Evolutionary conservation across 2,113 vertebrate genomes (phyloP), one percentile per base, ranked within the genome.

Genomic region (Tychaedon coryphoeus): DNA sequence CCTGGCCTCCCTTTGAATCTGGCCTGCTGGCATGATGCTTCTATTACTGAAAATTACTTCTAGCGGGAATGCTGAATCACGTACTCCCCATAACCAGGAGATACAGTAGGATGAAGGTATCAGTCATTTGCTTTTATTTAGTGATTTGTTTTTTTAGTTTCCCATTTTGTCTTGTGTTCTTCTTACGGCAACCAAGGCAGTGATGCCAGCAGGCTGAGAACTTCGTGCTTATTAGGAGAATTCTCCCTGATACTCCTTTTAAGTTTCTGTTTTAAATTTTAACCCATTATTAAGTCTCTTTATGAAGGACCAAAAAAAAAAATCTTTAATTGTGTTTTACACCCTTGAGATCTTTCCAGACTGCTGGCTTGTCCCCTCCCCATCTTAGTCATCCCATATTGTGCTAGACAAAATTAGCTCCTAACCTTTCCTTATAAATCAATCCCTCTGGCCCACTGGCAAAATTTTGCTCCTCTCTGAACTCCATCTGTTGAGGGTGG

Each of bases 11-110:
- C 40, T 92, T 86, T 0, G n/a, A 85, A 87, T 91, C 93, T 91
- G 91, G 94, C 87, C 93, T 95, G 93, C 93, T 88, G 90, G 86
- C 72, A 66, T 88, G 78, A 80, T 0, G 38, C 78, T 88, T 83
- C 71, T 94, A 61, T 92, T 94, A 85, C 82, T 80, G 94, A 91
- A 92, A 94, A 97, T 96, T 82, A 83, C 90, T 94, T 94, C 34
- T 90, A 86, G 78, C 1, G 1, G 81, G 94, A 96, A 72, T 96
- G 96, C 95, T 97, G 96, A 96, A 96, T 97, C 96, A 96, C 14
- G 8, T 91, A 92, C 82, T 95, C 78, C 67, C 29, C 2, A 84
- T 87, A 95, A 77, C 47, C 64, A 77, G 56, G 67, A 92, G 90
- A 80, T 73, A 58, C 67, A 67, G 48, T 83, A 70, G 82, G 90